Conservation (phyloP, 1,140 invertebrate genomes). For the Drosophila virilis region DNA sequence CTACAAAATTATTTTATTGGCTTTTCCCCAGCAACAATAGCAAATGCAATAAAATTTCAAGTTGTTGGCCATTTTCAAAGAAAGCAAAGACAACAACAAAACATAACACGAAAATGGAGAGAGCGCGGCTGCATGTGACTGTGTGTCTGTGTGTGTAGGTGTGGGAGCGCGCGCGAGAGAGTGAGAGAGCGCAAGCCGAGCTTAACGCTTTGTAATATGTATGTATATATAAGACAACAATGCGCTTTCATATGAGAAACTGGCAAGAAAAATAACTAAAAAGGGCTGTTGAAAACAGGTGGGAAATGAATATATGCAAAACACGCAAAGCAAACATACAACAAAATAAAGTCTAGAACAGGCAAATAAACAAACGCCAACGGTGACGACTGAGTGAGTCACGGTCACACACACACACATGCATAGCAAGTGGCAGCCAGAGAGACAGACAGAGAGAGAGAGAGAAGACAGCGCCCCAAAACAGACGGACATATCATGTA, state of each 20-base stretch:
- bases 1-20: slow-evolving; percentile 71
- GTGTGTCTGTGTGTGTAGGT: neutral
- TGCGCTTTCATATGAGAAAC: slow-evolving; percentile 31
- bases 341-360: slow-evolving; percentile 25
- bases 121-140: neutral
- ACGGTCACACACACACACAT: slow-evolving; percentile 54
- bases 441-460: slow-evolving; percentile 6
- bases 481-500: slow-evolving; percentile 28
- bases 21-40: slow-evolving; percentile 41
- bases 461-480: slow-evolving; percentile 55
- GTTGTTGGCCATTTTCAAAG: slow-evolving; percentile 23
- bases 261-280: slow-evolving; percentile 7
- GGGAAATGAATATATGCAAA: slow-evolving; percentile 31
- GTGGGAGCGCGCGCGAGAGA: neutral
- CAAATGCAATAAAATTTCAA: slow-evolving; percentile 44
- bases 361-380: slow-evolving; percentile 63
- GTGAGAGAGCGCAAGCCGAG: slow-evolving; percentile 15
- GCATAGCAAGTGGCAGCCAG: slow-evolving; percentile 14
- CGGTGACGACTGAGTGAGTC: slow-evolving; percentile 79
- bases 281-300: slow-evolving; percentile 24
- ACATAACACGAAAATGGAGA: slow-evolving; percentile 1
- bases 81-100: slow-evolving; percentile 31
- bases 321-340: slow-evolving; percentile 32
- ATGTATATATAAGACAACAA: neutral
- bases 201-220: slow-evolving; percentile 22